Percentiles rank a stretch among this genome's conserved stretches.
Evolutionary conservation across 2,113 vertebrate genomes (phyloP).

Genomic region (Podocnemis expansa): DNA sequence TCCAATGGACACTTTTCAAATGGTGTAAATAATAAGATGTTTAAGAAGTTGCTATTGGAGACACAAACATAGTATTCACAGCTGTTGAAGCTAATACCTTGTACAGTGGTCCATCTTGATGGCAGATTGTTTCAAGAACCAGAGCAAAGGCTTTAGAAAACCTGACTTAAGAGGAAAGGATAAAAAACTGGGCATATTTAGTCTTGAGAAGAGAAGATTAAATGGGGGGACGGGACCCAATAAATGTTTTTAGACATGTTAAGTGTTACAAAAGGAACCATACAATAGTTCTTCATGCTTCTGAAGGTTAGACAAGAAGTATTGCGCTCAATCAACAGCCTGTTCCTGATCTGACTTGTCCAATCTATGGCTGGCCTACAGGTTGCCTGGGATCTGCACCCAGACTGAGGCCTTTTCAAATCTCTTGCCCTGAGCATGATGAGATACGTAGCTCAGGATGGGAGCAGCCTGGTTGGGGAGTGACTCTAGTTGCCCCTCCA

Average conservation of each 20-base stretch:
- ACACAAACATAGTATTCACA: not conserved
- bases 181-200: not conserved
- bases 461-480: too few species aligned
- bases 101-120: not conserved
- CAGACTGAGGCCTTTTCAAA: too few species aligned
- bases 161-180: not conserved
- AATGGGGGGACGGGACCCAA: not conserved
- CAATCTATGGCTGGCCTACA: too few species aligned
- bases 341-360: too few species aligned
- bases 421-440: too few species aligned
- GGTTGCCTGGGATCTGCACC: too few species aligned
- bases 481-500: too few species aligned
- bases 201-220: not conserved
- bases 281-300: not conserved
- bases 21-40: not conserved
- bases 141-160: not conserved
- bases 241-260: not conserved
- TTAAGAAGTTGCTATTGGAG: not conserved
- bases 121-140: not conserved
- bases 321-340: not conserved
- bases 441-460: too few species aligned
- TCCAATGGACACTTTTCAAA: not conserved
- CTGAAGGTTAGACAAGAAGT: not conserved
- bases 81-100: not conserved
- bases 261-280: not conserved